phyloP scores from a whole-genome alignment of 2,797 vertebrate species.

The Siniperca obscura region DNA sequence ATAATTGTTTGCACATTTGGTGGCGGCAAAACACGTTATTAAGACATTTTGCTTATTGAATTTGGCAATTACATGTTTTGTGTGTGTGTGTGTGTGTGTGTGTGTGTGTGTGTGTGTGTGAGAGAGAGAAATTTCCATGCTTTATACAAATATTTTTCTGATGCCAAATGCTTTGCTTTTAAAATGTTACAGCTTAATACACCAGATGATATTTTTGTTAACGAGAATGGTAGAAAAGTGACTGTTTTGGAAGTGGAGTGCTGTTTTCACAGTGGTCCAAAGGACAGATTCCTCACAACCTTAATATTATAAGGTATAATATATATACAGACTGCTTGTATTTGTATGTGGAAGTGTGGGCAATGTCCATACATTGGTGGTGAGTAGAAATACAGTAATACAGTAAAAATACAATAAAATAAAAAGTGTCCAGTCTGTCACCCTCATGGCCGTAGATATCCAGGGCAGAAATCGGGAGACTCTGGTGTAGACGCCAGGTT shows the following conservation, averaged over 20 bases:
- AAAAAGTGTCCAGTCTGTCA: slow-evolving; percentile 65
- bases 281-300: background rate
- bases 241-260: background rate
- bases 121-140: background rate
- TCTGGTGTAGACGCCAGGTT: slow-evolving; percentile 92
- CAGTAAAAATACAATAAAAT: too few relatives aligned
- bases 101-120: background rate
- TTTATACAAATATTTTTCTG: background rate
- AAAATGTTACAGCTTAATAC: background rate
- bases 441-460: slow-evolving; percentile 93
- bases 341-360: background rate
- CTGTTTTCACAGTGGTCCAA: background rate
- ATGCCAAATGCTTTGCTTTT: background rate
- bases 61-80: background rate
- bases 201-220: background rate
- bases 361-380: background rate
- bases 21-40: background rate
- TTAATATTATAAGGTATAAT: background rate
- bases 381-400: background rate
- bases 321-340: background rate
- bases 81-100: background rate
- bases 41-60: background rate
- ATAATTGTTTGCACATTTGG: background rate
- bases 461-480: slow-evolving; percentile 91
- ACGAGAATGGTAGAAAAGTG: background rate